A percentile compares a stretch with the other conserved stretches of the same genome.
These are phyloP conservation scores for Prinia subflava DNA, from an alignment of 2,113 vertebrate species.

Conservation along the genomic window DNA sequence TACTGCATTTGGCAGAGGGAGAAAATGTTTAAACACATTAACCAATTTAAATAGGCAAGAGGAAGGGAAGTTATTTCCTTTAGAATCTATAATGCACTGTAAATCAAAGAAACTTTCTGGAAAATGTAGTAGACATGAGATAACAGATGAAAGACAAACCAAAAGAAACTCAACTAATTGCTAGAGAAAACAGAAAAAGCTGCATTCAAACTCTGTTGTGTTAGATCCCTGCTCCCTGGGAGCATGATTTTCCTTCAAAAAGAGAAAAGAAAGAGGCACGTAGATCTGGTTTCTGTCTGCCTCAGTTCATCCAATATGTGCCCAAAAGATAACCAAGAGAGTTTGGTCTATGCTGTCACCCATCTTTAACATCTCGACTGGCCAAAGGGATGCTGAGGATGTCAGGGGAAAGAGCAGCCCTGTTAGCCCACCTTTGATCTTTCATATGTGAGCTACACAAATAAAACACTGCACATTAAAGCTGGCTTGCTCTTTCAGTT, in stretches of 20 bases:
- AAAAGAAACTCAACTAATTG: neutral
- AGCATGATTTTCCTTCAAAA: neutral
- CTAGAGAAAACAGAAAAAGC: neutral
- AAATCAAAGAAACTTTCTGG: slow-evolving; percentile 22
- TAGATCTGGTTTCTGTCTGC: slow-evolving; percentile 22
- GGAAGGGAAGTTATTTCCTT: neutral
- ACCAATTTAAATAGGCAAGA: slow-evolving; percentile 1
- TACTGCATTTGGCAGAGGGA: neutral
- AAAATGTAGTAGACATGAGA: neutral
- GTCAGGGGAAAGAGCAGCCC: neutral
- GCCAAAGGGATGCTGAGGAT: neutral
- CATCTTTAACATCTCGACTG: neutral
- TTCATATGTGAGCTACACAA: neutral
- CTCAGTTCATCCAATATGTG: neutral
- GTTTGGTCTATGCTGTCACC: neutral
- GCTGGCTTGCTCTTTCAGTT: neutral
- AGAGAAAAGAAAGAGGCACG: neutral
- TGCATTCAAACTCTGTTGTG: neutral
- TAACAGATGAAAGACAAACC: slow-evolving; percentile 5
- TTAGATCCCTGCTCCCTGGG: neutral
- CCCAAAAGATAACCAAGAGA: slow-evolving; percentile 3
- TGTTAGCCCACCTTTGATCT: slow-evolving; percentile 23
- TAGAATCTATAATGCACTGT: neutral
- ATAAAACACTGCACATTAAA: neutral
- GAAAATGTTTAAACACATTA: neutral